Evolutionary conservation across 1,140 invertebrate species (phyloP).

Genomic region (Nymphalis io): DNA sequence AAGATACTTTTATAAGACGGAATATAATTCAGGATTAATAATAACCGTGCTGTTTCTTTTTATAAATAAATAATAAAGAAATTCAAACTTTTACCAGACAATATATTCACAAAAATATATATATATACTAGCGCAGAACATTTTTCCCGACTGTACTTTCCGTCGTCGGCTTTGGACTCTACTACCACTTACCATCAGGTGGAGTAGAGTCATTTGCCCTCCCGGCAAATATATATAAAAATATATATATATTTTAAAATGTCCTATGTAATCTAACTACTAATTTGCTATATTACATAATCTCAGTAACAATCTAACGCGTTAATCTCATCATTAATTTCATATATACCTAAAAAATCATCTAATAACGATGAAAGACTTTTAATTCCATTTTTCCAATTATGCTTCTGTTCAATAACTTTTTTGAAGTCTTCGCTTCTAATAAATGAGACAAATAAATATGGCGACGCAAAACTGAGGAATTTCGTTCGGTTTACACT

Average conservation of each 20-base stretch:
- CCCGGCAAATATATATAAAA: no score
- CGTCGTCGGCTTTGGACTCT: no score
- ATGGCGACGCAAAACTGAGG: conserved; percentile 59
- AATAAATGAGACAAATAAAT: conserved; percentile 57
- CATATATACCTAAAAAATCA: conserved; percentile 70
- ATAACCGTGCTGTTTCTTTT: no score
- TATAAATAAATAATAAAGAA: no score
- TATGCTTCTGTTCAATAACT: conserved; percentile 64
- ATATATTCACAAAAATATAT: background rate
- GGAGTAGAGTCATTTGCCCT: no score
- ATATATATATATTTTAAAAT: background rate
- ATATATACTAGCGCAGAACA: no score
- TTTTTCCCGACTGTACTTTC: no score
- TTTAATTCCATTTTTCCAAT: conserved; percentile 71
- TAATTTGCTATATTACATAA: conserved; percentile 5
- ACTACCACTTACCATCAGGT: no score
- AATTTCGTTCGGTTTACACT: conserved; percentile 48
- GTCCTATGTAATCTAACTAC: background rate
- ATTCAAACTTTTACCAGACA: background rate
- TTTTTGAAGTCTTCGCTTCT: conserved; percentile 61
- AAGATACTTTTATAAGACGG: no score
- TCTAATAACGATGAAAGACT: conserved; percentile 67
- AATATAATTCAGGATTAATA: no score
- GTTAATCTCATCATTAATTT: conserved; percentile 64
- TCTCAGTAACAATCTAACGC: conserved; percentile 71